These are phyloP conservation scores for Aurelia sp. DNA, from an alignment of 30 jellyfish, hydroid and myxozoan species.

Conservation along the genomic window DNA sequence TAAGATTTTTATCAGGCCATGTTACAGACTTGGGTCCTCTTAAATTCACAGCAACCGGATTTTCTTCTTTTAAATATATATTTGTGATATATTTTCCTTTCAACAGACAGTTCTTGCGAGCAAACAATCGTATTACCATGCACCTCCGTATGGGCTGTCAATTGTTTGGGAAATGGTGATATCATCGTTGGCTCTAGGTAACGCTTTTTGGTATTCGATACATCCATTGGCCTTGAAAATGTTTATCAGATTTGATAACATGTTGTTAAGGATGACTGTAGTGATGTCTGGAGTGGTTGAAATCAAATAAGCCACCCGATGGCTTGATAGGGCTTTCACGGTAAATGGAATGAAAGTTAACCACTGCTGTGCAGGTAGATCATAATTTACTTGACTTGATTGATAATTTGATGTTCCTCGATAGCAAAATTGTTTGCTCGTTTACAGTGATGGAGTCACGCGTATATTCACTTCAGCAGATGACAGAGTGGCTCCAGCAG, in stretches of 20 bases:
- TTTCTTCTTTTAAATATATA: not conserved
- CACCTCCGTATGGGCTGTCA: constrained; percentile 87
- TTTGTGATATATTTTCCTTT: not conserved
- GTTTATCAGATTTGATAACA: no score
- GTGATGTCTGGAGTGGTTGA: no score
- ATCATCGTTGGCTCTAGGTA: constrained; percentile 87
- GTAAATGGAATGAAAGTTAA: no score
- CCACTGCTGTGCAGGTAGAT: no score
- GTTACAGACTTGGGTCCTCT: no score
- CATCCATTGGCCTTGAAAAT: no score
- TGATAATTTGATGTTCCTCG: not conserved
- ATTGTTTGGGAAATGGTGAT: constrained; percentile 77
- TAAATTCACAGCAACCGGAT: no score
- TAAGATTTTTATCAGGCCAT: no score
- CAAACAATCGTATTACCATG: constrained; percentile 83
- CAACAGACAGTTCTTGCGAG: constrained; percentile 60
- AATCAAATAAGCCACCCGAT: no score
- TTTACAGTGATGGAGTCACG: constrained; percentile 74
- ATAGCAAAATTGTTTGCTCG: not conserved
- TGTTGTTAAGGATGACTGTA: no score
- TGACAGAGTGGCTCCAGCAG: constrained; percentile 65
- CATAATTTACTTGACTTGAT: not conserved
- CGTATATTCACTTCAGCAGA: constrained; percentile 70
- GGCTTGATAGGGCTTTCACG: no score
- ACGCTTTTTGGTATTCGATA: not conserved